phyloP scores from a whole-genome alignment of 2,888 invertebrate genomes.

The Nomada ruficornis region DNA sequence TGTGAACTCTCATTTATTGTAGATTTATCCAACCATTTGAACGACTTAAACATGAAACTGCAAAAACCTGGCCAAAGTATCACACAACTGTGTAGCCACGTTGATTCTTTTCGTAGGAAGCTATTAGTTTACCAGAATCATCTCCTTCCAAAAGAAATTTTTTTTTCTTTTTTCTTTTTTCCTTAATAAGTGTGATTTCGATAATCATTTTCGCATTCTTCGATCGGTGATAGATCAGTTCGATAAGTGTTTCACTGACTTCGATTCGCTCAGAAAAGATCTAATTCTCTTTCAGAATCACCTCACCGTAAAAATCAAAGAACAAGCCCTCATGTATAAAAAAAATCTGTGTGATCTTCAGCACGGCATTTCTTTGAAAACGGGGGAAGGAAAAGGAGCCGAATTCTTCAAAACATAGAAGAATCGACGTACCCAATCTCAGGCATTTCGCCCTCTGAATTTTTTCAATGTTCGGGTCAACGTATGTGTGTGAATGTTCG shows the following conservation, averaged over 20 bases:
- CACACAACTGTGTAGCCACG: too few relatives aligned
- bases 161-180: too few relatives aligned
- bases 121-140: too few relatives aligned
- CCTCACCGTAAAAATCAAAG: background rate
- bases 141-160: too few relatives aligned
- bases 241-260: background rate
- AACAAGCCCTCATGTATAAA: background rate
- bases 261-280: background rate
- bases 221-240: background rate
- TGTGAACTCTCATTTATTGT: too few relatives aligned
- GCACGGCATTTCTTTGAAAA: slow-evolving; percentile 1
- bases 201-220: too few relatives aligned
- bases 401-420: slow-evolving; percentile 23
- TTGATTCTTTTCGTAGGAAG: too few relatives aligned
- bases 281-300: background rate
- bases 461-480: slow-evolving; percentile 81
- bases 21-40: too few relatives aligned
- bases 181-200: too few relatives aligned
- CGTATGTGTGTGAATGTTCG: slow-evolving; percentile 31
- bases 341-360: background rate
- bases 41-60: too few relatives aligned
- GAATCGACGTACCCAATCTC: slow-evolving; percentile 64
- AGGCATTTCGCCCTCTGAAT: slow-evolving; percentile 77
- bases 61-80: too few relatives aligned
- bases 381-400: background rate